These are phyloP conservation scores for Pygmarrhopalites habei DNA, from an alignment of 1,140 invertebrate genomes.

Conservation along the genomic window DNA sequence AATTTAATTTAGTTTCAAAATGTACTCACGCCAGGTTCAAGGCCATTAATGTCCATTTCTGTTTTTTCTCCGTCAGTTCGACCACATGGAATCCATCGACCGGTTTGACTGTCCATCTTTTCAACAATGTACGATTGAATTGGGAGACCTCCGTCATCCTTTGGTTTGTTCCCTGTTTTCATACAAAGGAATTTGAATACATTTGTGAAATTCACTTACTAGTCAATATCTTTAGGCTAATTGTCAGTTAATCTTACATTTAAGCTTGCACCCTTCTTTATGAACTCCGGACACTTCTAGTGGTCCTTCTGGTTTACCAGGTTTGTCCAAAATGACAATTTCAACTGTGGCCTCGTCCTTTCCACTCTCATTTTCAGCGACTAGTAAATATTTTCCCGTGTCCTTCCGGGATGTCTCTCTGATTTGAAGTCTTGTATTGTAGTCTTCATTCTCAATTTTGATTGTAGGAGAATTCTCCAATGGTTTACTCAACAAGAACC, in stretches of 20 bases:
- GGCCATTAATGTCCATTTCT: slow-evolving; percentile 74
- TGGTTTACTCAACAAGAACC: slow-evolving; percentile 68
- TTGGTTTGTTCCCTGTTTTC: slow-evolving; percentile 85
- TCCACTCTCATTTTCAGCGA: slow-evolving; percentile 85
- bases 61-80: slow-evolving; percentile 80
- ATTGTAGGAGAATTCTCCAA: slow-evolving; percentile 55
- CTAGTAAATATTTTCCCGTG: slow-evolving; percentile 84
- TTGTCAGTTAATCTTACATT: too few species aligned
- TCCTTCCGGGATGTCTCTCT: slow-evolving; percentile 70
- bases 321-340: slow-evolving; percentile 89
- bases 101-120: slow-evolving; percentile 80
- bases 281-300: slow-evolving; percentile 85
- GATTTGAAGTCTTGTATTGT: slow-evolving; percentile 78
- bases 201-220: too few species aligned
- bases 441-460: slow-evolving; percentile 86
- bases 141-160: slow-evolving; percentile 76
- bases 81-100: slow-evolving; percentile 77
- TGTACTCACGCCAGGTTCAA: slow-evolving; percentile 84
- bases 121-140: slow-evolving; percentile 83
- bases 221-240: too few species aligned
- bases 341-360: slow-evolving; percentile 90
- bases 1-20: too few species aligned
- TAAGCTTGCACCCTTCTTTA: slow-evolving; percentile 88
- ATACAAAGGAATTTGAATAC: too few species aligned
- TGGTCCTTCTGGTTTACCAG: slow-evolving; percentile 87